Percentiles rank a stretch among this genome's conserved stretches.
These are phyloP conservation scores for Latrodectus hesperus DNA, from an alignment of 2,888 invertebrate species.

Conservation along the genomic window DNA sequence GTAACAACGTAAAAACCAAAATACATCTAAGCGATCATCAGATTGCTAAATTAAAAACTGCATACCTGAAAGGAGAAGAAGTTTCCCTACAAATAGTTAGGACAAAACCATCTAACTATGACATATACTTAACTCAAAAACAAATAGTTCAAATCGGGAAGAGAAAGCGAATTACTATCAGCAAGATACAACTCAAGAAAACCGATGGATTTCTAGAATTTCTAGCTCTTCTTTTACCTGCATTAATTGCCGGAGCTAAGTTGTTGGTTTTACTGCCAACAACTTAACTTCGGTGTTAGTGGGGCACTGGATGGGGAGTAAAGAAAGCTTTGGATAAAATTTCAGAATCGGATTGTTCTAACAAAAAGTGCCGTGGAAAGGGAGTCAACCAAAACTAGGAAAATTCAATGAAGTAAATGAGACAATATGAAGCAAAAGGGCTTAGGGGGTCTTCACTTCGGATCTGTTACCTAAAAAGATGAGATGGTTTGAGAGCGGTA, in stretches of 20 bases:
- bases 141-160: conserved; percentile 7
- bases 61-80: background rate
- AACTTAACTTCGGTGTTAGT: background rate
- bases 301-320: conserved; percentile 6
- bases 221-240: background rate
- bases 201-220: conserved; percentile 14
- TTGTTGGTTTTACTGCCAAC: background rate
- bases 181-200: conserved; percentile 29
- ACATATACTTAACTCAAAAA: conserved; percentile 15
- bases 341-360: no score
- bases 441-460: no score
- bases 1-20: background rate
- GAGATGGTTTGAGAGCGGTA: no score
- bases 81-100: conserved; percentile 4
- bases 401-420: no score
- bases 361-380: no score
- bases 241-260: background rate
- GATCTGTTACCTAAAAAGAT: no score
- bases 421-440: no score
- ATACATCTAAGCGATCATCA: conserved; percentile 2
- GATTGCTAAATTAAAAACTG: background rate
- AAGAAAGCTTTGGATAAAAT: conserved; percentile 18
- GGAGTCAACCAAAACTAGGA: no score
- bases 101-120: background rate
- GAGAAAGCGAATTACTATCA: background rate